These are phyloP conservation scores for Monopis laevigella DNA, from an alignment of 2,888 invertebrate genomes.

Conservation along the genomic window DNA sequence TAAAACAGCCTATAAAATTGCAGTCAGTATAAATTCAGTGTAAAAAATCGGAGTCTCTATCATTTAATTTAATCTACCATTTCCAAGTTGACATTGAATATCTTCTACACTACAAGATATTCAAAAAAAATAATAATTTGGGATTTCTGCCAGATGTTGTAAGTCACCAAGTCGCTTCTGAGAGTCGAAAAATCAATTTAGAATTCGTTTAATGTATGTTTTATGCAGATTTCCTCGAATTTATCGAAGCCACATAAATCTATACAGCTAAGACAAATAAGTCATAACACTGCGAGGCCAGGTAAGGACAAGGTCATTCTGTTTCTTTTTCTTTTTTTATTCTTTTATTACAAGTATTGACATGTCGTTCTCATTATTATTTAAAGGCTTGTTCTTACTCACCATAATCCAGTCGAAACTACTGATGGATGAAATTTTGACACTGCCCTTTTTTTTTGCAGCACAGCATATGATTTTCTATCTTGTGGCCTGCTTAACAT, in stretches of 20 bases:
- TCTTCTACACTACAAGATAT: too few relatives aligned
- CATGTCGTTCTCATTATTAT: constrained; percentile 3
- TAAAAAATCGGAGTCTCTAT: too few relatives aligned
- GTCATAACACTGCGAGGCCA: constrained; percentile 56
- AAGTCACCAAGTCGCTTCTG: constrained; percentile 5
- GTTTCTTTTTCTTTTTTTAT: constrained; percentile 6
- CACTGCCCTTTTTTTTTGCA: too few relatives aligned
- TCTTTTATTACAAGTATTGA: constrained; percentile 2
- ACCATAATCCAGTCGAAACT: too few relatives aligned
- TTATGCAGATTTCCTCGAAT: constrained; percentile 49
- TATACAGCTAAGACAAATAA: constrained; percentile 52
- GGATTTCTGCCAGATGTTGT: constrained; percentile 4
- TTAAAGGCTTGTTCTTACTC: too few relatives aligned
- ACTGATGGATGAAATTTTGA: too few relatives aligned
- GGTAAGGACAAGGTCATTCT: constrained; percentile 36
- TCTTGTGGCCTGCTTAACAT: too few relatives aligned
- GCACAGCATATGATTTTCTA: too few relatives aligned
- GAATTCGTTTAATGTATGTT: constrained; percentile 49
- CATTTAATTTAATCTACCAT: too few relatives aligned
- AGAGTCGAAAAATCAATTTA: constrained; percentile 44
- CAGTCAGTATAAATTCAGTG: too few relatives aligned
- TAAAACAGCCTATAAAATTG: too few relatives aligned
- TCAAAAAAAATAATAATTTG: constrained; percentile 1
- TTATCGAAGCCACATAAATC: constrained; percentile 45
- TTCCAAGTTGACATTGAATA: too few relatives aligned